A percentile compares a stretch with the other conserved stretches of the same genome.
These are phyloP conservation scores for Ochropacha duplaris DNA, from an alignment of 2,888 invertebrate species.

Conservation along the genomic window DNA sequence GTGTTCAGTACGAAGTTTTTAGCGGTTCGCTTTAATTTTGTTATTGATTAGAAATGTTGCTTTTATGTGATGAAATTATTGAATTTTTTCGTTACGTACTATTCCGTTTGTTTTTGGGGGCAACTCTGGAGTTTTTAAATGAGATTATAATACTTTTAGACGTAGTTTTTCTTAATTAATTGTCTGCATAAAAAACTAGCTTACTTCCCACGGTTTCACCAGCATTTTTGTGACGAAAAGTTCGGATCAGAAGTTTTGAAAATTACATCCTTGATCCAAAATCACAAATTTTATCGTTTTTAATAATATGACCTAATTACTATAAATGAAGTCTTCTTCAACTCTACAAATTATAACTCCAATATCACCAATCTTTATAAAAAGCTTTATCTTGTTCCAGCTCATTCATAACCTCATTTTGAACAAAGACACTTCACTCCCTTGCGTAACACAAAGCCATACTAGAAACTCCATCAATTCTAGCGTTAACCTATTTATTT, in stretches of 20 bases:
- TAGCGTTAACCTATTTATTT: slow-evolving; percentile 1
- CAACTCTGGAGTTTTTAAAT: too few species aligned
- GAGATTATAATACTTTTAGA: too few species aligned
- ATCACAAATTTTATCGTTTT: too few species aligned
- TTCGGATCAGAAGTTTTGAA: too few species aligned
- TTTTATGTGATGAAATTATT: not conserved
- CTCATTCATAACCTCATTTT: not conserved
- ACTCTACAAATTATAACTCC: not conserved
- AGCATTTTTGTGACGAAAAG: too few species aligned
- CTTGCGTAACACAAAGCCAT: not conserved
- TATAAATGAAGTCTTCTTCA: too few species aligned
- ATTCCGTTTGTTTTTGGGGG: not conserved
- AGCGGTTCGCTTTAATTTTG: slow-evolving; percentile 4
- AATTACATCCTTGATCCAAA: too few species aligned
- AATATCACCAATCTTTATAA: not conserved
- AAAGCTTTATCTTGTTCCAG: not conserved
- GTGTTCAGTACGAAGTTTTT: slow-evolving; percentile 12
- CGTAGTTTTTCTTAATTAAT: too few species aligned
- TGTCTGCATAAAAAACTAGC: too few species aligned
- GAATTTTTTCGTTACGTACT: not conserved
- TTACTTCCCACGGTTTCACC: too few species aligned
- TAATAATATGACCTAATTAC: too few species aligned
- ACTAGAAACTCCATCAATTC: slow-evolving; percentile 1
- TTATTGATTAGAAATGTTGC: slow-evolving; percentile 1
- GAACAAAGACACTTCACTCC: not conserved